Conservation (phyloP, 2,888 invertebrate genomes). For the Diplazon laetatorius region DNA sequence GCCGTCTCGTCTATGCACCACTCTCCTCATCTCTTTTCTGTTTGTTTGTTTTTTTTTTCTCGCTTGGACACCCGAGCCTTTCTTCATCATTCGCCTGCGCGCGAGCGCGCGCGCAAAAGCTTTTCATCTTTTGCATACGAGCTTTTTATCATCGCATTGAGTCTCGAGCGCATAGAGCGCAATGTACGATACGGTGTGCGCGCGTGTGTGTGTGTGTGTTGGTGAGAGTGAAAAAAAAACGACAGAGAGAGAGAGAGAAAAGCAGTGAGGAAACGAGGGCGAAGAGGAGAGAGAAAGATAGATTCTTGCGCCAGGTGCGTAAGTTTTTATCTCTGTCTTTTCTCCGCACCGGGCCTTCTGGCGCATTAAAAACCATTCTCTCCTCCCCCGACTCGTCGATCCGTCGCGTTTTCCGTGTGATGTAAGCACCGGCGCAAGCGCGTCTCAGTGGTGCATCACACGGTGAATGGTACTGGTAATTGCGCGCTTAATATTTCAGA, state of each 20-base stretch:
- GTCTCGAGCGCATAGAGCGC: slow-evolving; percentile 71
- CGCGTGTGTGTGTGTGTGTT: too few species aligned
- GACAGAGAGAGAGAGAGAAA: slow-evolving; percentile 58
- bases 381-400: slow-evolving; percentile 57
- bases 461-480: slow-evolving; percentile 81
- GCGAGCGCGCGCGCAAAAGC: slow-evolving; percentile 77
- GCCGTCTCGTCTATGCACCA: slow-evolving; percentile 69
- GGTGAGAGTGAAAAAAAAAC: too few species aligned
- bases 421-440: slow-evolving; percentile 50
- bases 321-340: slow-evolving; percentile 49
- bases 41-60: slow-evolving; percentile 63
- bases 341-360: slow-evolving; percentile 50
- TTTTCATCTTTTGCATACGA: slow-evolving; percentile 80
- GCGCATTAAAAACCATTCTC: slow-evolving; percentile 53
- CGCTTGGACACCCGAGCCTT: slow-evolving; percentile 59
- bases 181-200: slow-evolving; percentile 48
- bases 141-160: slow-evolving; percentile 81
- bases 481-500: slow-evolving; percentile 82
- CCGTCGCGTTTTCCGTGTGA: slow-evolving; percentile 48
- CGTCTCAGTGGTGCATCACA: slow-evolving; percentile 77
- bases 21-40: slow-evolving; percentile 57
- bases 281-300: slow-evolving; percentile 31
- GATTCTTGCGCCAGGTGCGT: slow-evolving; percentile 71
- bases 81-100: slow-evolving; percentile 66
- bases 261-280: slow-evolving; percentile 31